phyloP scores from a whole-genome alignment of 2,888 invertebrate species.

The Pachydiplax longipennis region DNA sequence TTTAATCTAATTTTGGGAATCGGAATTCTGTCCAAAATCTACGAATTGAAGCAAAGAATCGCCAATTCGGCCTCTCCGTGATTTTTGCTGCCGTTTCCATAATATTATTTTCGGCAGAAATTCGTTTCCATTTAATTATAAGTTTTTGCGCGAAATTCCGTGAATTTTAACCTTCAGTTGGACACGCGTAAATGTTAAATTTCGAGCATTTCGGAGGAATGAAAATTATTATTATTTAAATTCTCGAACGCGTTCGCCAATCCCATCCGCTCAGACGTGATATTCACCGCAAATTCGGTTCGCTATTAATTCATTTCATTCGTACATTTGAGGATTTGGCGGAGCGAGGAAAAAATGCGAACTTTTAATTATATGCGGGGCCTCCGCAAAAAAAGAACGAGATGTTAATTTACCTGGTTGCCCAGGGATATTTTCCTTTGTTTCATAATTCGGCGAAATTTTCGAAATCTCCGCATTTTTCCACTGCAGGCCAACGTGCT shows the following conservation, averaged over 20 bases:
- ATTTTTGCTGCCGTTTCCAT: too few relatives aligned
- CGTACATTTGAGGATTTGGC: neutral
- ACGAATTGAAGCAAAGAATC: too few relatives aligned
- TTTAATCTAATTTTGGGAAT: too few relatives aligned
- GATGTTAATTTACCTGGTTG: neutral
- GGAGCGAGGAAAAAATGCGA: neutral
- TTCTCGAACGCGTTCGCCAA: neutral
- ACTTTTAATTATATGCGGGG: neutral
- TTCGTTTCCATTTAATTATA: neutral
- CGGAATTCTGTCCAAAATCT: too few relatives aligned
- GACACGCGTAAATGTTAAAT: neutral
- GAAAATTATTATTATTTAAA: neutral
- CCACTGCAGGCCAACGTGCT: neutral
- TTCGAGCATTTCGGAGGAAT: neutral
- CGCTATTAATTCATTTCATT: neutral
- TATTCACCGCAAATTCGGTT: neutral
- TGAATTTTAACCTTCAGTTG: neutral
- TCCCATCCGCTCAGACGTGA: neutral
- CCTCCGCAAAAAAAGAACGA: neutral
- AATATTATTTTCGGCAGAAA: too few relatives aligned
- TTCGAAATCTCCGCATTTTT: slow-evolving; percentile 6
- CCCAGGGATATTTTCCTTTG: slow-evolving; percentile 35
- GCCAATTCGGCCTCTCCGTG: too few relatives aligned
- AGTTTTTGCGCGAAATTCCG: neutral
- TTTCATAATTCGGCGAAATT: slow-evolving; percentile 13